Conservation (phyloP, 2,797 vertebrate genomes). For the Moxostoma hubbsi region DNA sequence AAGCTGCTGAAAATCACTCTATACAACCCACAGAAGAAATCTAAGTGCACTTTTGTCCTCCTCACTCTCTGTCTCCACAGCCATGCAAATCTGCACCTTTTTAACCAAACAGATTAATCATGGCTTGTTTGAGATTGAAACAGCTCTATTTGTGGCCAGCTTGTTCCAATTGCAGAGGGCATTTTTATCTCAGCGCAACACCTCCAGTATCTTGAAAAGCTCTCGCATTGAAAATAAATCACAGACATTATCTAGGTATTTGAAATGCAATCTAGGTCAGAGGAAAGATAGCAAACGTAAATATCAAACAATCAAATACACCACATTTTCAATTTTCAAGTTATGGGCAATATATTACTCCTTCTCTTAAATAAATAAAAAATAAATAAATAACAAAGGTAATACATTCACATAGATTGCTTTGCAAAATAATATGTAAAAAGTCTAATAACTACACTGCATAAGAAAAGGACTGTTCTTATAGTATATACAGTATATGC, state of each 20-base stretch:
- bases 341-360: conserved; percentile 36
- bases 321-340: conserved; percentile 41
- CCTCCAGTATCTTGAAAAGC: conserved; percentile 52
- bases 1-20: background rate
- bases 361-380: conserved; percentile 5
- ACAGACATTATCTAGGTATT: conserved; percentile 60
- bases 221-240: conserved; percentile 60
- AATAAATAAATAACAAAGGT: background rate
- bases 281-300: conserved; percentile 48
- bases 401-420: background rate
- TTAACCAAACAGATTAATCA: conserved; percentile 70
- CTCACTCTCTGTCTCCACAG: conserved; percentile 35
- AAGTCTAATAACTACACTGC: background rate
- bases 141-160: conserved; percentile 58
- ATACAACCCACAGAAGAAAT: conserved; percentile 9
- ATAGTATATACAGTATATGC: background rate
- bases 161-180: conserved; percentile 52
- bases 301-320: conserved; percentile 40
- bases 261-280: conserved; percentile 62
- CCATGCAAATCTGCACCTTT: conserved; percentile 64
- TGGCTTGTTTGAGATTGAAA: conserved; percentile 61
- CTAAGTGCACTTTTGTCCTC: conserved; percentile 26
- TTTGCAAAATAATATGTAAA: conserved; percentile 2
- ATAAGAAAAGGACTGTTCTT: background rate
- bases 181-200: conserved; percentile 56